These are phyloP conservation scores for Epinephelus awoara DNA, from an alignment of 2,797 vertebrate genomes.

Conservation along the genomic window DNA sequence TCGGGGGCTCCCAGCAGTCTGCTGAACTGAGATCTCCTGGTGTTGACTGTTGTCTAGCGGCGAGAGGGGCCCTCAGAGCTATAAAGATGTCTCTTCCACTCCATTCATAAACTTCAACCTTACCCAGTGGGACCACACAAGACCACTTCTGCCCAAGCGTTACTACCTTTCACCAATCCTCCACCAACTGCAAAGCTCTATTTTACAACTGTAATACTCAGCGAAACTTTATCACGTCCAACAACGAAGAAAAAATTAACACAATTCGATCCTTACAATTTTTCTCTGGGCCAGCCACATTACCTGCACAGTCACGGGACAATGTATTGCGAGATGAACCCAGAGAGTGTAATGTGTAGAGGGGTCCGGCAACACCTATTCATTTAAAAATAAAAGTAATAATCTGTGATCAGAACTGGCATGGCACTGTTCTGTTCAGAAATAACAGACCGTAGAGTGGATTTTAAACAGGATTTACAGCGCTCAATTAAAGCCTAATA, in stretches of 20 bases:
- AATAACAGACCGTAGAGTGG: too few species aligned
- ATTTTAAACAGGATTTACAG: too few species aligned
- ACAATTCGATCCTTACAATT: background rate
- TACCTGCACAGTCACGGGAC: too few species aligned
- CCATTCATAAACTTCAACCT: conserved; percentile 55
- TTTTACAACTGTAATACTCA: conserved; percentile 3
- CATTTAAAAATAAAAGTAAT: too few species aligned
- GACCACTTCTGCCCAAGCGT: conserved; percentile 27
- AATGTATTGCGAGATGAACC: too few species aligned
- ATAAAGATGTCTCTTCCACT: conserved; percentile 69
- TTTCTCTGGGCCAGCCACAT: too few species aligned
- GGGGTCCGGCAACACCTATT: too few species aligned
- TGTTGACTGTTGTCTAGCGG: conserved; percentile 58
- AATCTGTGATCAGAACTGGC: too few species aligned
- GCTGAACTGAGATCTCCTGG: conserved; percentile 32
- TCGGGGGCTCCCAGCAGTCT: conserved; percentile 28
- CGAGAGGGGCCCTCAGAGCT: conserved; percentile 38
- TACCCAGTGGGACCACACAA: conserved; percentile 63
- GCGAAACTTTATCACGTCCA: background rate
- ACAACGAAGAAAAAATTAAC: background rate
- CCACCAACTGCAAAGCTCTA: conserved; percentile 6
- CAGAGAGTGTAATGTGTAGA: too few species aligned
- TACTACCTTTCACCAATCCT: conserved; percentile 6
- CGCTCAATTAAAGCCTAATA: too few species aligned
- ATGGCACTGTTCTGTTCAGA: too few species aligned